These are phyloP conservation scores for Trichomycterus rosablanca DNA, from an alignment of 2,113 vertebrate species.

Conservation along the genomic window DNA sequence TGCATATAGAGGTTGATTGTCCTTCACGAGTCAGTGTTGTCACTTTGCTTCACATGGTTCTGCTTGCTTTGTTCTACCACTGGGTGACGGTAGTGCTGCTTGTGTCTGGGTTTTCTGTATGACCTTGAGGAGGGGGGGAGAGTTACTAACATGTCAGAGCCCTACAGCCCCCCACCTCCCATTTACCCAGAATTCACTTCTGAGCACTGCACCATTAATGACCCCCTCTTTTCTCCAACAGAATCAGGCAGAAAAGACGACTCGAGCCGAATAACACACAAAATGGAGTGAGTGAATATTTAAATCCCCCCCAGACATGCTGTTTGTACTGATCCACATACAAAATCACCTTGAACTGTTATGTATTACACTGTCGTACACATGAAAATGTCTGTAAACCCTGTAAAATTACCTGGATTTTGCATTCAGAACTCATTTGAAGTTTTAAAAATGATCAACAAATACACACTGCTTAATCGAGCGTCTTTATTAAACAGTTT, in stretches of 20 bases:
- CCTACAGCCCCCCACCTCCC: slow-evolving; percentile 7
- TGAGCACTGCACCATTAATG: slow-evolving; percentile 39
- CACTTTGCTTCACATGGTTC: neutral
- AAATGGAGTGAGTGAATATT: slow-evolving; percentile 70
- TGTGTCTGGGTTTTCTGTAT: slow-evolving; percentile 4
- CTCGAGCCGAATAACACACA: slow-evolving; percentile 53
- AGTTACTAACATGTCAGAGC: slow-evolving; percentile 15
- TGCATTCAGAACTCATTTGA: too few species aligned
- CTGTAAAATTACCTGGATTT: too few species aligned
- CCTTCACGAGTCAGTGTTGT: neutral
- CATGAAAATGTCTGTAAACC: too few species aligned
- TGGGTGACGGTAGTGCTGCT: slow-evolving; percentile 19
- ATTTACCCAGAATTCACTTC: slow-evolving; percentile 45
- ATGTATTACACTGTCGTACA: too few species aligned
- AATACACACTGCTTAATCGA: too few species aligned
- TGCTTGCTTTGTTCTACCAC: slow-evolving; percentile 16
- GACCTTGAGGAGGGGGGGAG: slow-evolving; percentile 12
- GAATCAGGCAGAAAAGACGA: slow-evolving; percentile 64
- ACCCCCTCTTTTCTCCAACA: slow-evolving; percentile 66
- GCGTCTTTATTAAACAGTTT: too few species aligned
- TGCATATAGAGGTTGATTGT: neutral
- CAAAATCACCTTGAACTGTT: too few species aligned
- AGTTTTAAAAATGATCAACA: too few species aligned
- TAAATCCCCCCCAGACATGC: slow-evolving; percentile 43
- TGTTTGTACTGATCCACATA: slow-evolving; percentile 20